Evolutionary conservation across 2,797 vertebrate species (phyloP).

Genomic region (Chromobotia macracanthus): DNA sequence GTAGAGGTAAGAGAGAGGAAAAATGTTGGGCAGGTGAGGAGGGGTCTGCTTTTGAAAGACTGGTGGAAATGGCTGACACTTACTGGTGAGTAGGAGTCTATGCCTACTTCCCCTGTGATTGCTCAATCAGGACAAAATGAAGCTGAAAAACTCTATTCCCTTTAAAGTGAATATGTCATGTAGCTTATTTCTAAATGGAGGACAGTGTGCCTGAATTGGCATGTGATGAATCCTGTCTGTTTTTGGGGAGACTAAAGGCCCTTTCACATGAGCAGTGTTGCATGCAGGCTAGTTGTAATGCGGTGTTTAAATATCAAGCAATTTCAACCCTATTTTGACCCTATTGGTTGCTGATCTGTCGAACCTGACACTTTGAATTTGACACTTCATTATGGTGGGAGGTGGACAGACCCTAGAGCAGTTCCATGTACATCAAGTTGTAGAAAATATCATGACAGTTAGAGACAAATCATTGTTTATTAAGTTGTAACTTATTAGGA

Average conservation of each 20-base stretch:
- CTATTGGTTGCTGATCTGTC: neutral
- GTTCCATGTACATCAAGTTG: too few species aligned
- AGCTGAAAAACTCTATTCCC: conserved; percentile 17
- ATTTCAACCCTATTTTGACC: neutral
- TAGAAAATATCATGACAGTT: too few species aligned
- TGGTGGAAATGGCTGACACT: conserved; percentile 1
- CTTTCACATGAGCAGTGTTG: neutral
- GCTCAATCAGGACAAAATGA: conserved; percentile 25
- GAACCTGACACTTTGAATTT: neutral
- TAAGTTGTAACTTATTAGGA: neutral
- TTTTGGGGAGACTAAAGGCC: neutral
- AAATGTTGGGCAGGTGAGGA: conserved; percentile 4
- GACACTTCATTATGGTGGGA: too few species aligned
- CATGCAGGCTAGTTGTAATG: neutral
- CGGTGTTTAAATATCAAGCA: neutral
- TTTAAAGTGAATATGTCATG: conserved; percentile 16
- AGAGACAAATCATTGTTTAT: neutral
- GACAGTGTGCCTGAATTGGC: neutral
- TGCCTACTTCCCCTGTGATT: conserved; percentile 18
- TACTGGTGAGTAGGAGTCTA: neutral
- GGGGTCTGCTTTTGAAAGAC: neutral
- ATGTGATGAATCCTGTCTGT: neutral
- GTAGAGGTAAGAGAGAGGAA: neutral
- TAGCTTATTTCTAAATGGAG: conserved; percentile 21
- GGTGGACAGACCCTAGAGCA: too few species aligned